Base-by-base conservation (phyloP, 2,888 invertebrate species). In the Acanthococcus lagerstroemiae region DNA sequence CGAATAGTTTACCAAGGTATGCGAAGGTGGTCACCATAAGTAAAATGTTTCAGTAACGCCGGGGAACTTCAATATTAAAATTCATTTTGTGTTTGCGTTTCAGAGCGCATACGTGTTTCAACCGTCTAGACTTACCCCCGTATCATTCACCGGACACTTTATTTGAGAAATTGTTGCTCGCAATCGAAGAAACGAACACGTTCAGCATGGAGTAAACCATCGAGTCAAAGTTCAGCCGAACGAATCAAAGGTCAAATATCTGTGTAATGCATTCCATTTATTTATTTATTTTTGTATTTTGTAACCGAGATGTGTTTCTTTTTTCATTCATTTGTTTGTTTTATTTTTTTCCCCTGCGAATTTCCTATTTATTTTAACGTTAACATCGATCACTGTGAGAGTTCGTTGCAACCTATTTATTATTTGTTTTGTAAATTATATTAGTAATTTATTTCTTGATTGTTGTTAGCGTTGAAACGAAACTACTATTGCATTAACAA, bases 81-180 rank as follows among this genome's bases (percentile, higher is more conserved):
- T 15, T 15, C 37, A 6, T 30, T 6, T 30, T 30, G 37, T 9
- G 37, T 30, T 30, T 30, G 37, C 37, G 7, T 77, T 78, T 26
- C 77, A 83, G 84, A 71, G 95, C 96, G 1, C 96, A 97, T 78
- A 96, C 96, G 3, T 97, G 96, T 80, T 97, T 97, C 81, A 97
- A 97, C 80, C 83, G 96, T 22, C 81, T 97, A 73, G 96, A 97
- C 79, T 82, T 97, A 70, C 96, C 96, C 65, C 92, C 95, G 1
- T 97, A 97, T 81, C 91, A 93, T 63, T 89, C 92, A 3, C 90
- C 88, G 55, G 91, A 91, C 73, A 84, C 92, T 74, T 83, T 95
- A 66, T 86, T 92, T 75, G 94, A 95, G 76, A 95, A 95, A 76
- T 80, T 95, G 15, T 80, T 94, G 68, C 81, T 94, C 69, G 95